Evolutionary conservation across 2,888 invertebrate genomes (phyloP).

Genomic region (Romanomermis culicivorax): DNA sequence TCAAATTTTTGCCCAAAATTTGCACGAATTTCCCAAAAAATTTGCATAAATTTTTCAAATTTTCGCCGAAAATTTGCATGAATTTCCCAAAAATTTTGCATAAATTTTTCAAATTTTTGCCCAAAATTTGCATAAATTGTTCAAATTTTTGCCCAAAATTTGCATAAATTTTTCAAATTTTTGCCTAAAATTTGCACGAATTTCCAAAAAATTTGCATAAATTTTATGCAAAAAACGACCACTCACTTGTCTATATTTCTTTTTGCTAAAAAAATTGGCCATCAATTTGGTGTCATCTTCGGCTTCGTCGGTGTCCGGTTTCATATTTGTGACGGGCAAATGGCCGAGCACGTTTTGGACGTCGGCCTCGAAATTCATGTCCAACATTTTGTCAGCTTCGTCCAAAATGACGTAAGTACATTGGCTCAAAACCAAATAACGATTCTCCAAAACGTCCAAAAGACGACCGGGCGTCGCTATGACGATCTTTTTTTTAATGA

Average conservation of each 20-base stretch:
- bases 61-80: too few relatives aligned
- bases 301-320: conserved; percentile 92
- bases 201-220: too few relatives aligned
- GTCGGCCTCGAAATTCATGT: conserved; percentile 93
- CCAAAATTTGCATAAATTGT: too few relatives aligned
- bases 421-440: conserved; percentile 81
- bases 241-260: conserved; percentile 68
- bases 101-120: too few relatives aligned
- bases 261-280: conserved; percentile 79
- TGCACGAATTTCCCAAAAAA: too few relatives aligned
- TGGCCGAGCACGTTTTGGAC: conserved; percentile 92
- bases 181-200: too few relatives aligned
- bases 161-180: too few relatives aligned
- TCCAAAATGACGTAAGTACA: conserved; percentile 79
- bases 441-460: conserved; percentile 90
- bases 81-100: too few relatives aligned
- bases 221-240: neutral
- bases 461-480: conserved; percentile 98
- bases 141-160: too few relatives aligned
- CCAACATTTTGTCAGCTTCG: conserved; percentile 93
- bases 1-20: too few relatives aligned
- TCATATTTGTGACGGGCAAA: conserved; percentile 91
- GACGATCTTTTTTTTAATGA: conserved; percentile 45
- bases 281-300: conserved; percentile 74
- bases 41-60: too few relatives aligned